Percentiles rank a stretch among this genome's conserved stretches.
These are phyloP conservation scores for Crossaster papposus DNA, from an alignment of 53 echinoderm and acorn worm species.

Conservation along the genomic window DNA sequence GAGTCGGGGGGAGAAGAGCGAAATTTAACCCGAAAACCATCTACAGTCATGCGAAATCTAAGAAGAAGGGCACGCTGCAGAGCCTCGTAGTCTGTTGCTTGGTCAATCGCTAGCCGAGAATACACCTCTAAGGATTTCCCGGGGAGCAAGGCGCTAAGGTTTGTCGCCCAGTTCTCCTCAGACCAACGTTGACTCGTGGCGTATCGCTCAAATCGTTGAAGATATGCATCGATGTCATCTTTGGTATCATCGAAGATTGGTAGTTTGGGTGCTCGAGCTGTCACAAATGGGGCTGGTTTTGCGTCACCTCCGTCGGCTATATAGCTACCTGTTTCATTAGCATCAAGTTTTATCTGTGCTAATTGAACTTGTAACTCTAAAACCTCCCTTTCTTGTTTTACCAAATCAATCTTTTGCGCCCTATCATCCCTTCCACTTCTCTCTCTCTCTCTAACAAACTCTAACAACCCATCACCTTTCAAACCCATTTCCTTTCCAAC, in stretches of 20 bases:
- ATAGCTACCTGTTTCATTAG: neutral
- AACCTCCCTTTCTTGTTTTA: neutral
- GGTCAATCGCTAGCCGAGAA: no score
- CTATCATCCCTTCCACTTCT: neutral
- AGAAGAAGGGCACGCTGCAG: no score
- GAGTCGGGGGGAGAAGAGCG: neutral
- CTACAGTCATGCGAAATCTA: no score
- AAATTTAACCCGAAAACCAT: neutral
- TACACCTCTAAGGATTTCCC: no score
- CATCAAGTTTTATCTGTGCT: neutral
- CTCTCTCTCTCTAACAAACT: slow-evolving; percentile 12
- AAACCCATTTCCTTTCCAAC: neutral
- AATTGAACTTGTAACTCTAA: neutral
- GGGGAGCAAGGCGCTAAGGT: neutral
- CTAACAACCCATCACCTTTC: neutral
- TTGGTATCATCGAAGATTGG: neutral
- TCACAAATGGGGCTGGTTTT: neutral
- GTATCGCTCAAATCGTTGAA: neutral
- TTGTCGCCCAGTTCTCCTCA: neutral
- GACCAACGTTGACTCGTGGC: neutral
- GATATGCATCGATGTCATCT: neutral
- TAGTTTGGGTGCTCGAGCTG: neutral
- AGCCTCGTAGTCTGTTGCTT: no score
- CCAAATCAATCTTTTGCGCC: neutral
- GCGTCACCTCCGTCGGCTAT: neutral